These are phyloP conservation scores for Heterodera carotae DNA, from an alignment of 1,140 invertebrate genomes.

Conservation along the genomic window DNA sequence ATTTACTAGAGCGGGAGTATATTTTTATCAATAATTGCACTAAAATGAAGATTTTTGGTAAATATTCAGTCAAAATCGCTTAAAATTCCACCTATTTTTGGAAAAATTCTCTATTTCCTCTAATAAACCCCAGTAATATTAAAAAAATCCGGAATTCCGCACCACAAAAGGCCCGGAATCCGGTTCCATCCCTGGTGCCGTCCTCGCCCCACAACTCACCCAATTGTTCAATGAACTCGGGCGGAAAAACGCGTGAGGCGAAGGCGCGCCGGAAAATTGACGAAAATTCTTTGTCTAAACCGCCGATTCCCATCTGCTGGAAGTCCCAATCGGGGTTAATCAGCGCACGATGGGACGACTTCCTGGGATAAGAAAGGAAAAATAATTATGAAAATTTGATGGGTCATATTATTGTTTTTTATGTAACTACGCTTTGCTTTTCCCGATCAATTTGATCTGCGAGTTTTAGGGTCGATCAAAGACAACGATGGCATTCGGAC, in stretches of 20 bases:
- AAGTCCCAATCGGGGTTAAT: slow-evolving; percentile 99
- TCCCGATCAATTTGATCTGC: slow-evolving; percentile 67
- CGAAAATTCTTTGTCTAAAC: slow-evolving; percentile 94
- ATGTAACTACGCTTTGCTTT: slow-evolving; percentile 67
- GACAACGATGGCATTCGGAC: slow-evolving; percentile 73
- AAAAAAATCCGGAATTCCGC: no score
- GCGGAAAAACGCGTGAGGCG: slow-evolving; percentile 95
- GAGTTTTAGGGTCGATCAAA: slow-evolving; percentile 75
- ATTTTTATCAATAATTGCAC: no score
- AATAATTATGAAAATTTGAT: no score
- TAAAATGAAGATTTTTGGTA: no score
- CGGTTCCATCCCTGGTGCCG: no score
- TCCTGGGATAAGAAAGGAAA: slow-evolving; percentile 58
- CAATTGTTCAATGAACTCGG: slow-evolving; percentile 91
- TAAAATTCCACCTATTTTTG: no score
- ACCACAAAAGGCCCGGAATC: no score
- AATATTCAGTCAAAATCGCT: no score
- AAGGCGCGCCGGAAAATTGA: slow-evolving; percentile 96
- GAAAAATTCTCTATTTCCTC: no score
- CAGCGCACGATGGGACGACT: slow-evolving; percentile 72
- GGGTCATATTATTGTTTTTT: slow-evolving; percentile 3
- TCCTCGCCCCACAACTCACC: no score
- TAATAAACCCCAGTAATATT: no score
- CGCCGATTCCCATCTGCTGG: slow-evolving; percentile 97
- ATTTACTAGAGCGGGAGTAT: no score